A percentile compares a stretch with the other conserved stretches of the same genome.
Conservation (phyloP, 2,113 vertebrate species). For the Phrynocephalus versicolor region DNA sequence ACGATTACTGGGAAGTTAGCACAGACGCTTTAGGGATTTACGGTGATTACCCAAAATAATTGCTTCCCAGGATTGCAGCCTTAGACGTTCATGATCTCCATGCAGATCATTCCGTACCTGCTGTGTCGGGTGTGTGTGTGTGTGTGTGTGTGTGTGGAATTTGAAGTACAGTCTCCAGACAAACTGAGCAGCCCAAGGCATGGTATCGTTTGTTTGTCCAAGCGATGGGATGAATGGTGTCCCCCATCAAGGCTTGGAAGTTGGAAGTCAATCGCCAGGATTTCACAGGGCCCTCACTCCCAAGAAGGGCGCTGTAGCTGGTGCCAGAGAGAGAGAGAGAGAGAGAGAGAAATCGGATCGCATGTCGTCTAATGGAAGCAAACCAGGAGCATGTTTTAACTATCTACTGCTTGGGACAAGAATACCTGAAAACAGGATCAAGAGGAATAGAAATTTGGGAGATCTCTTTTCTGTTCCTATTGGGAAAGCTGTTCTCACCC, state of each 20-base stretch:
- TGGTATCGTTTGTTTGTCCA: not conserved
- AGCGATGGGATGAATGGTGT: not conserved
- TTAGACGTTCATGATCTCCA: not conserved
- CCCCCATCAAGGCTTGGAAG: not conserved
- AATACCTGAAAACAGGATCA: too few species aligned
- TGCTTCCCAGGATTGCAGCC: not conserved
- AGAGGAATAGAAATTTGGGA: not conserved
- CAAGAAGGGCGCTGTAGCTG: not conserved
- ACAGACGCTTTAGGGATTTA: too few species aligned
- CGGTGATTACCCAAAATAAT: not conserved
- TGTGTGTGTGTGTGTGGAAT: too few species aligned
- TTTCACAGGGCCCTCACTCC: not conserved
- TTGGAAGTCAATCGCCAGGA: not conserved
- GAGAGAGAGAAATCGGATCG: not conserved
- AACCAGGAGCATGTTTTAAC: not conserved
- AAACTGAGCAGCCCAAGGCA: too few species aligned
- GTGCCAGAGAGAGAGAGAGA: too few species aligned
- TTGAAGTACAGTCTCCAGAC: not conserved
- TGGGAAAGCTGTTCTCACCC: not conserved
- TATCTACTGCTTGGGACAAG: not conserved
- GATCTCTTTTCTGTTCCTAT: not conserved
- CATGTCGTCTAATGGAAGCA: not conserved
- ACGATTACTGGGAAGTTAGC: not conserved
- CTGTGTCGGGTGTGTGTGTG: too few species aligned
- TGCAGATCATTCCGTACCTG: too few species aligned